Evolutionary conservation across 2,888 invertebrate genomes (phyloP).

Genomic region (Lasioglossum vierecki): DNA sequence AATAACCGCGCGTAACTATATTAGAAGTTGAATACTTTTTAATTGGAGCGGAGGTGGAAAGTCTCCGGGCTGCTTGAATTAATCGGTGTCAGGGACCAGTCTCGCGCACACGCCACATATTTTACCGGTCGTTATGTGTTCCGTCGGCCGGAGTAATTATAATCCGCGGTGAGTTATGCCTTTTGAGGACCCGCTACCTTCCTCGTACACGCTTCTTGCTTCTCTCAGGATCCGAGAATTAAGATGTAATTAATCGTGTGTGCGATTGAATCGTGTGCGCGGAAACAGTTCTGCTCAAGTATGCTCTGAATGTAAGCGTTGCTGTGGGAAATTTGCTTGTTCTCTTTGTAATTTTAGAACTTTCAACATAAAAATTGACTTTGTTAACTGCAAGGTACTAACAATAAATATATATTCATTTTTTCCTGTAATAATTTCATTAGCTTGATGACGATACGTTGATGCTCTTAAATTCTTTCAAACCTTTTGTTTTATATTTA

Average conservation of each 20-base stretch:
- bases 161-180: constrained; percentile 14
- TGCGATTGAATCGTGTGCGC: neutral
- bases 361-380: neutral
- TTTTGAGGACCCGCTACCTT: neutral
- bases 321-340: neutral
- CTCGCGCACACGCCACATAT: constrained; percentile 23
- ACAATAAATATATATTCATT: neutral
- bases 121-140: constrained; percentile 33
- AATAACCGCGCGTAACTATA: neutral
- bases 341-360: neutral
- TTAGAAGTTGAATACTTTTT: constrained; percentile 10
- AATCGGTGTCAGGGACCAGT: constrained; percentile 29
- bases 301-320: neutral
- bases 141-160: constrained; percentile 21
- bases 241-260: neutral
- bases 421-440: neutral
- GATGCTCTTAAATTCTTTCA: too few relatives aligned
- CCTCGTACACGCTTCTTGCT: neutral
- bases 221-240: neutral
- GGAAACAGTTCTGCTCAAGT: neutral
- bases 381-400: neutral
- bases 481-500: too few relatives aligned
- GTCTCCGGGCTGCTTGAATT: constrained; percentile 42
- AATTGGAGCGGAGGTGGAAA: constrained; percentile 13
- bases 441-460: too few relatives aligned